phyloP scores from a whole-genome alignment of 2,888 invertebrate species.

The Pomacea canaliculata region DNA sequence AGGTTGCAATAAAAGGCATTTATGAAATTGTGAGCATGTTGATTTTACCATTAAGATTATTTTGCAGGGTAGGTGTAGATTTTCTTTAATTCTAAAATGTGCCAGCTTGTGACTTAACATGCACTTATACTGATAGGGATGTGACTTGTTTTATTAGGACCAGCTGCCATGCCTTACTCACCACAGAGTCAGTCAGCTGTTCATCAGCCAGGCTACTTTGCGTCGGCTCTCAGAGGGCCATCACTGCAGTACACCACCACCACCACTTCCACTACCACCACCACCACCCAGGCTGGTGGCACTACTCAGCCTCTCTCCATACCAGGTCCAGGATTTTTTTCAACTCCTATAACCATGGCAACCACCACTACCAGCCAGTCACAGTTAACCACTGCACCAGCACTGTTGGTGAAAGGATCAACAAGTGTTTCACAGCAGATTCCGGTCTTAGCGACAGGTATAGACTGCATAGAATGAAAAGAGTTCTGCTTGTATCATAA shows the following conservation, averaged over 20 bases:
- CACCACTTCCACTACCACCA: slow-evolving; percentile 34
- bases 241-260: slow-evolving; percentile 49
- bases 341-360: slow-evolving; percentile 29
- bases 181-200: slow-evolving; percentile 23
- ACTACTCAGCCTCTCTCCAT: slow-evolving; percentile 31
- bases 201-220: slow-evolving; percentile 49
- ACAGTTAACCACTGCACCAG: slow-evolving; percentile 18
- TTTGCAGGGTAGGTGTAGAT: too few species aligned
- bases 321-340: slow-evolving; percentile 61
- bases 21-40: too few species aligned
- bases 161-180: too few species aligned
- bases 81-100: too few species aligned
- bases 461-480: slow-evolving; percentile 17
- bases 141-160: too few species aligned
- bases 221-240: slow-evolving; percentile 53
- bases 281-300: slow-evolving; percentile 24
- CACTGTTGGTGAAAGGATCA: slow-evolving; percentile 17
- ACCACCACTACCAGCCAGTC: background rate
- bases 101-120: too few species aligned
- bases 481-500: too few species aligned
- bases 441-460: slow-evolving; percentile 22
- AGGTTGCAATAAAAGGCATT: too few species aligned
- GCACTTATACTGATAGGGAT: too few species aligned
- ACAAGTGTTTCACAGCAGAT: slow-evolving; percentile 12
- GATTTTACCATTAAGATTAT: too few species aligned